A percentile compares a stretch with the other conserved stretches of the same genome.
These are phyloP conservation scores for Oxyura jamaicensis DNA, from an alignment of 2,113 vertebrate species.

Conservation along the genomic window DNA sequence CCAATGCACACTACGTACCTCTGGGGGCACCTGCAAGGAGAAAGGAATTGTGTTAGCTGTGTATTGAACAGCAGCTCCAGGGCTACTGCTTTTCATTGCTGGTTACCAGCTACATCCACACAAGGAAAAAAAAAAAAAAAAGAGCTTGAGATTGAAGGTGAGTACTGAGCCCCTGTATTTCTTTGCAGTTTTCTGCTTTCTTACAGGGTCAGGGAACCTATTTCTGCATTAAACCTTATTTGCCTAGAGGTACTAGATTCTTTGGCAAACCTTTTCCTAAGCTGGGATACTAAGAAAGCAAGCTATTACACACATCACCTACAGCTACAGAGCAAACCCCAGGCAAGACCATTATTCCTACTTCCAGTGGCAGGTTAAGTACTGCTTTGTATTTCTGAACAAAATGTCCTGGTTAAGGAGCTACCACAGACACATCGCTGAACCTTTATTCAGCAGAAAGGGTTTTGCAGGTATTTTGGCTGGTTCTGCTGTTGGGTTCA, in stretches of 20 bases:
- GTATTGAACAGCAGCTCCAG: neutral
- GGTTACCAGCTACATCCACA: neutral
- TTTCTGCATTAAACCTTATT: neutral
- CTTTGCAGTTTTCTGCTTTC: neutral
- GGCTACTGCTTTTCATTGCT: neutral
- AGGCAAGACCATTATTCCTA: neutral
- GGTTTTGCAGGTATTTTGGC: neutral
- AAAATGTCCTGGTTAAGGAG: neutral
- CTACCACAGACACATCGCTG: neutral
- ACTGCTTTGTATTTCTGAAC: neutral
- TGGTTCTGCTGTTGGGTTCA: neutral
- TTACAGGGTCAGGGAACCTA: neutral
- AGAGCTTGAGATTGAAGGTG: neutral
- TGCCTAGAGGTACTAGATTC: neutral
- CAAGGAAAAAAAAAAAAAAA: no score
- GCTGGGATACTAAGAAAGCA: neutral
- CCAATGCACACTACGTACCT: constrained; percentile 67
- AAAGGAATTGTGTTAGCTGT: neutral
- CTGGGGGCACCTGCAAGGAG: constrained; percentile 74
- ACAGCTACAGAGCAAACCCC: neutral
- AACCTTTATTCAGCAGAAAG: neutral
- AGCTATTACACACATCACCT: neutral
- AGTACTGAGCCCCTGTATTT: fast-evolving
- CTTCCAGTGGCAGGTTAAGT: neutral
- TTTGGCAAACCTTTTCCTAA: neutral